These are phyloP conservation scores for Callimorpha dominula DNA, from an alignment of 2,888 invertebrate genomes.

Conservation along the genomic window DNA sequence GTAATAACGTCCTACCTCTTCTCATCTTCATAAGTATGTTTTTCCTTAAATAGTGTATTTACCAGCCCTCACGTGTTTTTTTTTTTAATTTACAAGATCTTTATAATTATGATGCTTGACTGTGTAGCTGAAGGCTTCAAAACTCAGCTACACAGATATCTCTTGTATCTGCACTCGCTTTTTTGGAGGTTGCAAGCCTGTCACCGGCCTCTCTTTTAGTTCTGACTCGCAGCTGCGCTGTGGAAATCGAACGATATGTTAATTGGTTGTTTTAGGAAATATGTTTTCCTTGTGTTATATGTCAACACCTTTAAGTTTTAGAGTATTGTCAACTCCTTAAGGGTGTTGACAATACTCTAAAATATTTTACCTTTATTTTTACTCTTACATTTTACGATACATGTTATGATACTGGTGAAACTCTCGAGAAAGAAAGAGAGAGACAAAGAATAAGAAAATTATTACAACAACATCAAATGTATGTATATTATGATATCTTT, in stretches of 20 bases:
- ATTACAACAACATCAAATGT: no score
- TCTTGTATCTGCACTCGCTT: slow-evolving; percentile 94
- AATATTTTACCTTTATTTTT: no score
- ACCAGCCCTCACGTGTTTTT: no score
- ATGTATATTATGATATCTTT: no score
- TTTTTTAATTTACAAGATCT: neutral
- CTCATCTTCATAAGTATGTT: neutral
- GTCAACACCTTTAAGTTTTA: no score
- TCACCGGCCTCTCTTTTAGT: slow-evolving; percentile 74
- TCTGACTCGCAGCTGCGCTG: slow-evolving; percentile 86
- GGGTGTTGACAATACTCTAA: neutral
- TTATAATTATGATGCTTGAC: no score
- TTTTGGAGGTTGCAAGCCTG: slow-evolving; percentile 86
- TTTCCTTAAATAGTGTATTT: neutral
- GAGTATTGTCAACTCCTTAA: no score
- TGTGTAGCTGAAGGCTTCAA: slow-evolving; percentile 34
- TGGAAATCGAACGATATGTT: slow-evolving; percentile 75
- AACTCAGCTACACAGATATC: slow-evolving; percentile 90
- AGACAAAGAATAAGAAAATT: no score
- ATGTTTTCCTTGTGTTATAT: neutral
- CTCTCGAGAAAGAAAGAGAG: no score
- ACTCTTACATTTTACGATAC: no score
- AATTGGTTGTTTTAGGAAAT: slow-evolving; percentile 39
- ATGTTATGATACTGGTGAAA: no score
- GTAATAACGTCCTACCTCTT: neutral